Evolutionary conservation across 2,888 invertebrate species (phyloP).

Genomic region (Gari tellinella): DNA sequence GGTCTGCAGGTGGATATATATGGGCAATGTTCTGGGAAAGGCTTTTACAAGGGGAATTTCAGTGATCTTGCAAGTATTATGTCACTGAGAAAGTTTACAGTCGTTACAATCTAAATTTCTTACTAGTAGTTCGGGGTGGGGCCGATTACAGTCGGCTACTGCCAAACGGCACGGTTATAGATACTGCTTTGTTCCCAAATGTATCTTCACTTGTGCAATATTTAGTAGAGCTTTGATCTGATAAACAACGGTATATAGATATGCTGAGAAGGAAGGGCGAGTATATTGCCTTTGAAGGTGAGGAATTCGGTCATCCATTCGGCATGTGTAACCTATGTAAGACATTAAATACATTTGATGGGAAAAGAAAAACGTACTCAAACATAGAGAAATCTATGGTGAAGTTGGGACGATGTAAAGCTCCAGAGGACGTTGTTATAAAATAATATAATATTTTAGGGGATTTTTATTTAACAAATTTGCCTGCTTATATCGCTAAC

Average conservation of each 20-base stretch:
- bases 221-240: constrained; percentile 37
- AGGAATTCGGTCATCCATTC: not conserved
- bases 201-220: constrained; percentile 47
- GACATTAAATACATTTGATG: constrained; percentile 4
- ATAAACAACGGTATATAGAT: constrained; percentile 44
- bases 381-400: not conserved
- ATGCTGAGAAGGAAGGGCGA: constrained; percentile 48
- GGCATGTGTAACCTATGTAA: constrained; percentile 17
- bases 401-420: not conserved
- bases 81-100: constrained; percentile 60
- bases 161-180: constrained; percentile 24
- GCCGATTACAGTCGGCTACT: constrained; percentile 40
- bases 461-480: no score
- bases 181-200: constrained; percentile 13
- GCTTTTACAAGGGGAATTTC: no score
- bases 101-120: constrained; percentile 31
- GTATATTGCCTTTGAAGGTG: not conserved
- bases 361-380: constrained; percentile 2
- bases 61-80: constrained; percentile 61
- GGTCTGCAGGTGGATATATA: constrained; percentile 11
- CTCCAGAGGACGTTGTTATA: no score
- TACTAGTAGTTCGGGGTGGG: constrained; percentile 50
- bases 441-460: no score
- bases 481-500: no score
- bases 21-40: not conserved